These are phyloP conservation scores for Chaetorhynchus papuensis DNA, from an alignment of 2,113 vertebrate genomes.

Conservation along the genomic window DNA sequence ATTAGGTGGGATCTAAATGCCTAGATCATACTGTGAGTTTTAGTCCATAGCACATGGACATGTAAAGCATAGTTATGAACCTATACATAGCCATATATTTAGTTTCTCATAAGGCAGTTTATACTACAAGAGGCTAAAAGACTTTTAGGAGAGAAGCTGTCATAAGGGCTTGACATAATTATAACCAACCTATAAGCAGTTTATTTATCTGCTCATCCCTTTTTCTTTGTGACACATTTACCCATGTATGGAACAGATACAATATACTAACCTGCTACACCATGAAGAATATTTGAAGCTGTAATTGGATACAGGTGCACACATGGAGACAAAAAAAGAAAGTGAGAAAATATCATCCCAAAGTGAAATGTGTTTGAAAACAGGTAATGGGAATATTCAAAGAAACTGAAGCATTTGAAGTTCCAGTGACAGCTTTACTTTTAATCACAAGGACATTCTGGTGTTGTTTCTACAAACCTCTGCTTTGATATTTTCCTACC, in stretches of 20 bases:
- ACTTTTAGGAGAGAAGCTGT: not conserved
- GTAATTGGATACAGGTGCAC: not conserved
- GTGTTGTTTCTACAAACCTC: constrained; percentile 4
- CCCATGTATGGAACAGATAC: not conserved
- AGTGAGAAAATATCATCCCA: not conserved
- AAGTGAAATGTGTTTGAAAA: not conserved
- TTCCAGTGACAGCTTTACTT: not conserved
- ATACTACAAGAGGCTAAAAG: not conserved
- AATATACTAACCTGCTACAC: not conserved
- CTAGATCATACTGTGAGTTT: not conserved
- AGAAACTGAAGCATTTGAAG: not conserved
- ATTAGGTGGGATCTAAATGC: not conserved
- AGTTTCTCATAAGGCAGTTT: not conserved
- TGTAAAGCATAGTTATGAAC: not conserved
- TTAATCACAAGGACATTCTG: constrained; percentile 1
- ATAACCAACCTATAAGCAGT: not conserved
- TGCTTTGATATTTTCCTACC: constrained; percentile 27
- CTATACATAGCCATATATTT: not conserved
- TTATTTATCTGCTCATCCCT: not conserved
- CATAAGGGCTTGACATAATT: not conserved
- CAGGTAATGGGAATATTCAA: not conserved
- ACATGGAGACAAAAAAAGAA: not conserved
- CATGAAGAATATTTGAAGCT: not conserved
- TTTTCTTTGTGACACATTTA: not conserved
- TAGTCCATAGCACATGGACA: not conserved